Evolutionary conservation across 1,140 invertebrate genomes (phyloP).

Genomic region (Drosophila oshimai): DNA sequence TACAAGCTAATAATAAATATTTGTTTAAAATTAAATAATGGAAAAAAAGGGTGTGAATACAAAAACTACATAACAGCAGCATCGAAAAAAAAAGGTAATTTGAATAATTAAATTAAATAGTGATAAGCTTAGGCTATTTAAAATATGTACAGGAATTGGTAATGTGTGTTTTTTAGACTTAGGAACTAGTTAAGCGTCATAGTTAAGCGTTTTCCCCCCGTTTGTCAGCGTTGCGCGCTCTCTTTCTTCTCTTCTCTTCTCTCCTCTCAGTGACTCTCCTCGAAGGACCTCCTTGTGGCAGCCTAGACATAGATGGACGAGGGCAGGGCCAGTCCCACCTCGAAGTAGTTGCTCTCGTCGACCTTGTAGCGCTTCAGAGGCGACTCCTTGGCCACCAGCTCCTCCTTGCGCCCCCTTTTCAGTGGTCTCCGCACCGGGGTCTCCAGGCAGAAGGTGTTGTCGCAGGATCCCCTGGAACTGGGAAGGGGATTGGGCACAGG

Average conservation of each 20-base stretch:
- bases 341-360: constrained; percentile 71
- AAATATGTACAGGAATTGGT: constrained; percentile 16
- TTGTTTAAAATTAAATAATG: constrained; percentile 58
- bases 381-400: constrained; percentile 33
- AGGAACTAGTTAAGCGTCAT: constrained; percentile 81
- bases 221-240: constrained; percentile 68
- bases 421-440: constrained; percentile 48
- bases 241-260: neutral
- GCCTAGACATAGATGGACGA: constrained; percentile 73
- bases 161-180: constrained; percentile 32
- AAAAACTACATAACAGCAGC: constrained; percentile 81
- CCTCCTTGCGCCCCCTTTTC: constrained; percentile 27
- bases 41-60: constrained; percentile 52
- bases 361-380: constrained; percentile 70
- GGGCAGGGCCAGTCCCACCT: constrained; percentile 73
- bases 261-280: neutral
- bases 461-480: neutral
- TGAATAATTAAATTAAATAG: constrained; percentile 26
- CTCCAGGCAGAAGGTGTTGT: constrained; percentile 61
- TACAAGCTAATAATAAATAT: constrained; percentile 18
- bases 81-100: constrained; percentile 33
- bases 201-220: constrained; percentile 80
- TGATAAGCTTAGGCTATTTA: neutral
- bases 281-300: neutral
- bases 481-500: neutral